These are phyloP conservation scores for Cryptus viduatorius DNA, from an alignment of 2,888 invertebrate species.

Conservation along the genomic window DNA sequence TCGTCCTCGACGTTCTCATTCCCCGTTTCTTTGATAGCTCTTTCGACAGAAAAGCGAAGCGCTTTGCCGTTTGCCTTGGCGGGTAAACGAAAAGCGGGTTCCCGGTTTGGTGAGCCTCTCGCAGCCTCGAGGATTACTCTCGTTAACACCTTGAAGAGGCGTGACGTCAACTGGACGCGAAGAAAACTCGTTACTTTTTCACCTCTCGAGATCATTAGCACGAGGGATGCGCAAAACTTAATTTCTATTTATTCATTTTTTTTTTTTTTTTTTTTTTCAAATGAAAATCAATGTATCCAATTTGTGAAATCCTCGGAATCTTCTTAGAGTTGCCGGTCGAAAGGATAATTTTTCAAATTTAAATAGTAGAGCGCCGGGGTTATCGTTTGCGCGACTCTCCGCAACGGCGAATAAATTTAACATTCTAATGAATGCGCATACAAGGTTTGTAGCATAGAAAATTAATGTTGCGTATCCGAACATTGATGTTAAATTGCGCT, in stretches of 20 bases:
- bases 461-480: slow-evolving; percentile 64
- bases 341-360: neutral
- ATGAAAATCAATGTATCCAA: neutral
- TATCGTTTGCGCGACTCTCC: neutral
- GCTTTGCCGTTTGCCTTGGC: neutral
- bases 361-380: neutral
- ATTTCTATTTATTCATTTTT: neutral
- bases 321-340: neutral
- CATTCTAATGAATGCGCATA: slow-evolving; percentile 35
- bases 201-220: slow-evolving; percentile 3
- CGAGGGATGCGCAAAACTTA: neutral
- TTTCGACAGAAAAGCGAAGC: neutral
- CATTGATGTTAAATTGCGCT: slow-evolving; percentile 54
- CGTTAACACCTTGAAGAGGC: slow-evolving; percentile 57
- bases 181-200: slow-evolving; percentile 27
- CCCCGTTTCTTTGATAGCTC: slow-evolving; percentile 53
- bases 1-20: slow-evolving; percentile 7
- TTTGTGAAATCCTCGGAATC: neutral
- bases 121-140: slow-evolving; percentile 59
- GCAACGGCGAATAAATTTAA: slow-evolving; percentile 16
- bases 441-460: slow-evolving; percentile 57
- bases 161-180: neutral
- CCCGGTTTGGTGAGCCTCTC: neutral
- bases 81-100: slow-evolving; percentile 52
- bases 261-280: neutral